Conservation (phyloP, 2,888 invertebrate genomes). For the Listrodromus nycthemerus region DNA sequence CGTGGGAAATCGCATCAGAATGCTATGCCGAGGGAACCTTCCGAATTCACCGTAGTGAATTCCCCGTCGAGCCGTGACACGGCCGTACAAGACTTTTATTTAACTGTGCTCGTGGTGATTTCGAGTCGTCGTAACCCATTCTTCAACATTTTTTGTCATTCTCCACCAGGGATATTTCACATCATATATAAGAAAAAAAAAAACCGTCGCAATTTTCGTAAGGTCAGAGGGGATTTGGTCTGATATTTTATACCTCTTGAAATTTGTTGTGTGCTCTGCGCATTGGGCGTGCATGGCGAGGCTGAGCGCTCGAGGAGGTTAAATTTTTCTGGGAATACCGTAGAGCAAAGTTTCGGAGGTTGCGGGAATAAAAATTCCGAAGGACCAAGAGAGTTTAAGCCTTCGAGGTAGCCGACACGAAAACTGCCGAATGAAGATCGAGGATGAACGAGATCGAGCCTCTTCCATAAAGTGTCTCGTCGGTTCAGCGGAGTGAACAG, state of each 20-base stretch:
- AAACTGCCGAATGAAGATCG: not conserved
- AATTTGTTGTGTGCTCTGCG: constrained; percentile 22
- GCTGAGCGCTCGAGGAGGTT: not conserved
- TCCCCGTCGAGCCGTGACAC: constrained; percentile 55
- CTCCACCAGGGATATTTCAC: constrained; percentile 6
- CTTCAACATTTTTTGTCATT: constrained; percentile 42
- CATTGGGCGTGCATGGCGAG: not conserved
- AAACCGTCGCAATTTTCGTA: constrained; percentile 4
- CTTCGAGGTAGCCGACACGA: not conserved
- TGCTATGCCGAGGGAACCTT: constrained; percentile 71
- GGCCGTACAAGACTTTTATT: constrained; percentile 25
- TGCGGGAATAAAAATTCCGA: constrained; percentile 22
- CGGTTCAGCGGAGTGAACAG: not conserved
- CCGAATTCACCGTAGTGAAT: constrained; percentile 67
- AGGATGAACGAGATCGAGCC: constrained; percentile 7
- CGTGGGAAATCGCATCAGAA: constrained; percentile 77
- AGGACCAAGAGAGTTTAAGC: constrained; percentile 22
- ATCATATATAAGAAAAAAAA: constrained; percentile 2
- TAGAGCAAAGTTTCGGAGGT: constrained; percentile 28
- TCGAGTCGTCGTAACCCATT: constrained; percentile 32
- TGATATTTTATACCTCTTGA: constrained; percentile 27
- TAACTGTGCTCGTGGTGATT: constrained; percentile 54
- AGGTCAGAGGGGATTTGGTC: constrained; percentile 6
- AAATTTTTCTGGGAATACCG: constrained; percentile 14
- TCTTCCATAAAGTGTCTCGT: not conserved